Evolutionary conservation across 2,888 invertebrate species (phyloP).

Genomic region (Patella ulyssiponensis): DNA sequence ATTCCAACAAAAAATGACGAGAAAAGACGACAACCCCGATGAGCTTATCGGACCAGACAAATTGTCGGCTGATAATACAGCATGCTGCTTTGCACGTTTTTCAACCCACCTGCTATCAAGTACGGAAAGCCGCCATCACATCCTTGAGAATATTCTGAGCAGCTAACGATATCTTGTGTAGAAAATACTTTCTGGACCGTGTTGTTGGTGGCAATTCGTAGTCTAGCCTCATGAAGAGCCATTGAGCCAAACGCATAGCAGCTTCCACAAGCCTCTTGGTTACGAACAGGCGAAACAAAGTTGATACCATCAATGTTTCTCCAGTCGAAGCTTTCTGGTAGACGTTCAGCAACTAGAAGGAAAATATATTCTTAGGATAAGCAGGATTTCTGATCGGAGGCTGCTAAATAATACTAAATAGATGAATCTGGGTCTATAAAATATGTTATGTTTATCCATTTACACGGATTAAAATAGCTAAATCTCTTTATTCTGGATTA

Average conservation of each 20-base stretch:
- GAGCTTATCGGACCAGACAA: background rate
- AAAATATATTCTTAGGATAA: background rate
- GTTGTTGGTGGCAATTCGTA: conserved; percentile 70
- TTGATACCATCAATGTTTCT: conserved; percentile 52
- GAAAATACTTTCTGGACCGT: conserved; percentile 61
- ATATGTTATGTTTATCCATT: too few species aligned
- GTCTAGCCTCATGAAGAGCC: conserved; percentile 71
- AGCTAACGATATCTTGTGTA: conserved; percentile 73
- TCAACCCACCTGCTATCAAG: conserved; percentile 46
- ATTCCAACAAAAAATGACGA: too few species aligned
- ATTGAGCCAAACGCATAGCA: conserved; percentile 73
- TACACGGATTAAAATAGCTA: too few species aligned
- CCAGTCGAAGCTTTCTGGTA: conserved; percentile 54
- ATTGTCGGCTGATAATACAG: background rate
- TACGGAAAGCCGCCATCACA: conserved; percentile 64
- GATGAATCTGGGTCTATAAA: too few species aligned
- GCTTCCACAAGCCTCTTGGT: conserved; percentile 69
- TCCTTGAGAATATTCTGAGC: conserved; percentile 71
- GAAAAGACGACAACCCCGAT: background rate
- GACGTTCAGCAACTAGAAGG: background rate
- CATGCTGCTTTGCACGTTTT: background rate
- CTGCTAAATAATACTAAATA: too few species aligned
- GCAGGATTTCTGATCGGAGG: too few species aligned
- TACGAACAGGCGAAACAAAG: conserved; percentile 57
- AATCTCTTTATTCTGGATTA: too few species aligned